Percentiles rank a stretch among this genome's conserved stretches.
phyloP scores from a whole-genome alignment of 2,797 vertebrate genomes.

The Micrastur ruficollis region DNA sequence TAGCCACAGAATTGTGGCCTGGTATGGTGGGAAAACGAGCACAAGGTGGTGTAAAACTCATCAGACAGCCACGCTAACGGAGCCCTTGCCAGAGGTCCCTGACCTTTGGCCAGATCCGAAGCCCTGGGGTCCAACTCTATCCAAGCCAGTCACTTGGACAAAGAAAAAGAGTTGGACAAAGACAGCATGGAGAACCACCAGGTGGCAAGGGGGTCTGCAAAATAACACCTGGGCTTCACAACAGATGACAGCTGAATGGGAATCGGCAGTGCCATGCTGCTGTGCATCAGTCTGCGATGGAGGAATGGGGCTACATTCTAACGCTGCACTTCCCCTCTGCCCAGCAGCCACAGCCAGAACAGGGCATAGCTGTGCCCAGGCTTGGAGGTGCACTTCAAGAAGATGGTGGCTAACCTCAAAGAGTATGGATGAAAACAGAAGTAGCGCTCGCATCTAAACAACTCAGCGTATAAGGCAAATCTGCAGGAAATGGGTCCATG shows the following conservation, averaged over 20 bases:
- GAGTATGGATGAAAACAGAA: background rate
- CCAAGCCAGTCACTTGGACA: background rate
- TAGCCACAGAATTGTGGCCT: background rate
- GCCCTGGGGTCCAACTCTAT: background rate
- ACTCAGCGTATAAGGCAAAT: background rate
- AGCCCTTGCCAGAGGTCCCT: background rate
- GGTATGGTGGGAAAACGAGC: background rate
- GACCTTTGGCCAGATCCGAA: background rate
- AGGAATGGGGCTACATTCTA: background rate
- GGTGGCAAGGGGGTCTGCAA: background rate
- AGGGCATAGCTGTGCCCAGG: background rate
- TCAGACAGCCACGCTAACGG: background rate
- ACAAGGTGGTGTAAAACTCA: background rate
- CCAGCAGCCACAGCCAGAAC: background rate
- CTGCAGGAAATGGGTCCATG: background rate
- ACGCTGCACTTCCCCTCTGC: background rate
- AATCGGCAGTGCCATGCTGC: background rate
- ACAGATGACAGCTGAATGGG: accelerated
- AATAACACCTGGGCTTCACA: background rate
- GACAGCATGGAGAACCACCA: background rate
- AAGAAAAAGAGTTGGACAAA: background rate
- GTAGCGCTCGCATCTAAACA: accelerated
- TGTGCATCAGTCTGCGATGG: background rate
- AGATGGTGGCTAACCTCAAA: background rate
- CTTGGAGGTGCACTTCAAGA: background rate